A percentile compares a stretch with the other conserved stretches of the same genome.
phyloP scores from a whole-genome alignment of 2,888 invertebrate species.

The Chrysolina oricalcia region DNA sequence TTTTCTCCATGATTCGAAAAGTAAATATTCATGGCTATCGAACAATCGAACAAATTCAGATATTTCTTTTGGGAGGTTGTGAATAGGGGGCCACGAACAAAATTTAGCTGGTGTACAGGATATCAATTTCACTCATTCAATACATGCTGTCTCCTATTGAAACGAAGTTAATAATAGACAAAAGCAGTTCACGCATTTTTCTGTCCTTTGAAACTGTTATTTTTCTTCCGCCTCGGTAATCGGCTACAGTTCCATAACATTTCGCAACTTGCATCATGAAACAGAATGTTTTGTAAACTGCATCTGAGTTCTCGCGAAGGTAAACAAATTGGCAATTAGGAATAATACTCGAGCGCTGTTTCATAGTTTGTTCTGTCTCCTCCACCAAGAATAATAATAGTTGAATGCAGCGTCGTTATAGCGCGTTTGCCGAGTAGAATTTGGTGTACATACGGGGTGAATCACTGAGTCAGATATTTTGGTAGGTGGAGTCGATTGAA shows the following conservation, averaged over 20 bases:
- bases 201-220: background rate
- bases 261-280: background rate
- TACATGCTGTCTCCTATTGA: background rate
- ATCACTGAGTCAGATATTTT: too few species aligned
- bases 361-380: background rate
- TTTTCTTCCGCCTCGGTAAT: background rate
- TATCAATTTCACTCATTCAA: background rate
- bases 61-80: too few species aligned
- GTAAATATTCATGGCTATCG: too few species aligned
- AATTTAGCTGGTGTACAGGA: background rate
- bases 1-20: too few species aligned
- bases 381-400: background rate
- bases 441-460: background rate
- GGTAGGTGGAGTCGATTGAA: too few species aligned
- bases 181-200: background rate
- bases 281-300: background rate
- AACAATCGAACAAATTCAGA: too few species aligned
- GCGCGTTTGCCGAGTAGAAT: background rate
- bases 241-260: background rate
- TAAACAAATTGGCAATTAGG: constrained; percentile 6
- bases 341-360: background rate
- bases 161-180: constrained; percentile 1
- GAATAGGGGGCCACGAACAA: too few species aligned
- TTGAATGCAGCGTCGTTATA: background rate
- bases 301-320: background rate